These are phyloP conservation scores for Maconellicoccus hirsutus DNA, from an alignment of 1,140 invertebrate species.

Conservation along the genomic window DNA sequence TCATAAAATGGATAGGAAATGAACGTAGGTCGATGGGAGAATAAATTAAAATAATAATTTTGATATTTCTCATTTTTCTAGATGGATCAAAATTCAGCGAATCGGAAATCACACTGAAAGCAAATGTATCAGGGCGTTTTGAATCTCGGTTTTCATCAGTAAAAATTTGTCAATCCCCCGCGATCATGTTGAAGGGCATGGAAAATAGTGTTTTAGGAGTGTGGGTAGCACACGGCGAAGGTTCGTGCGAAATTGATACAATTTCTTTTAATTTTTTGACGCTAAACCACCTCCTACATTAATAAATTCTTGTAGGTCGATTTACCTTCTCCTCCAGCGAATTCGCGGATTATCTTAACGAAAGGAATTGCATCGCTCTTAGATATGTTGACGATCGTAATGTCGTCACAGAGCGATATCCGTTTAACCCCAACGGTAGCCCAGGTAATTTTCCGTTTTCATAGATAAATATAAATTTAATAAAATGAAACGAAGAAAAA, in stretches of 20 bases:
- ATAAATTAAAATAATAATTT: background rate
- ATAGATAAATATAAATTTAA: no score
- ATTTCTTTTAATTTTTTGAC: background rate
- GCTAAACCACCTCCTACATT: background rate
- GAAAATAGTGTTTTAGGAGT: slow-evolving; percentile 70
- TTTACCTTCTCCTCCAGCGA: slow-evolving; percentile 42
- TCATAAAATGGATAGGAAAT: slow-evolving; percentile 63
- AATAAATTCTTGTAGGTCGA: slow-evolving; percentile 34
- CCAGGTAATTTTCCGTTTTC: slow-evolving; percentile 39
- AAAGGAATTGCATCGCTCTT: slow-evolving; percentile 55
- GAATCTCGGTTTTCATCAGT: slow-evolving; percentile 87
- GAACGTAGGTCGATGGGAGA: background rate
- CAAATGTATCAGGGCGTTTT: slow-evolving; percentile 78
- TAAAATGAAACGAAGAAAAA: no score
- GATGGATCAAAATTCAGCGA: slow-evolving; percentile 34
- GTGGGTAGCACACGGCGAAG: slow-evolving; percentile 97
- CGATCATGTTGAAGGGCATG: slow-evolving; percentile 84
- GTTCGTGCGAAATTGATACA: slow-evolving; percentile 33
- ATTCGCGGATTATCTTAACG: slow-evolving; percentile 44
- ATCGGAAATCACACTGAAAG: slow-evolving; percentile 55
- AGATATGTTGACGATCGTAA: slow-evolving; percentile 74
- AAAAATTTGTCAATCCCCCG: slow-evolving; percentile 52
- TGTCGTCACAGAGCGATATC: slow-evolving; percentile 64
- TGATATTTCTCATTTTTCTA: background rate
- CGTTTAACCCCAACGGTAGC: slow-evolving; percentile 90